Evolutionary conservation across 1,140 invertebrate genomes (phyloP), one percentile per base, ranked within the genome.

Genomic region (Triops longicaudatus): DNA sequence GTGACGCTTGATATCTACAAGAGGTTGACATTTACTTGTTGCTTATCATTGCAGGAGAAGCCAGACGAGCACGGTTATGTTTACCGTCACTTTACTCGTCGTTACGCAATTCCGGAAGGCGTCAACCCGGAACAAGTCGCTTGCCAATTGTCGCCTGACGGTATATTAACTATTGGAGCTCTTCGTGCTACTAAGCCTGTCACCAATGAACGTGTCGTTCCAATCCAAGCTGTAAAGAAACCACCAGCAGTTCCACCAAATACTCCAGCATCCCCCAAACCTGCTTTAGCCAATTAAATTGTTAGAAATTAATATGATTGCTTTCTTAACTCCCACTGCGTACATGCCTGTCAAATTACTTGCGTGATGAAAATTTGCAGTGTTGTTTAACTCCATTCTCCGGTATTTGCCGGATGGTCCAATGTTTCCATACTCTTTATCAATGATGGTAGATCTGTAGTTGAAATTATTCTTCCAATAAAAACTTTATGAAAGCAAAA

Each of bases 81-180:
- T 11, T 89, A 89, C 0, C 87, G 91, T 5, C 91, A 93, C 81
- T 94, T 94, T 83, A 88, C 89, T 14, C 88, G 92, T 43, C 87
- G 88, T 43, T 92, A 91, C 77, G 83, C 86, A 26, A 79, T 91
- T 42, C 89, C 90, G 0, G 83, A 87, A 50, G 87, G 88, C 75
- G 88, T 88, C 28, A 85, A 91, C 77, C 81, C 86, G 0, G 87
- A 88, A 7, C 83, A 86, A 63, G 90, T 93, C 0, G 87, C 88
- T 63, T 93, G 91, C 1, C 87, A 87, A 11, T 82, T 94, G 72
- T 92, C 90, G 9, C 89, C 91, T 0, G 91, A 93, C 82, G 92
- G 92, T 7, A 87, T 93, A 41, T 82, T 93, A 31, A 90, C 88
- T 0, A 88, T 94, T 22, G 88, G 86, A 9, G 91, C 90, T 0